Conservation (phyloP, 2,113 vertebrate species). For the Dunckerocampus dactyliophorus region DNA sequence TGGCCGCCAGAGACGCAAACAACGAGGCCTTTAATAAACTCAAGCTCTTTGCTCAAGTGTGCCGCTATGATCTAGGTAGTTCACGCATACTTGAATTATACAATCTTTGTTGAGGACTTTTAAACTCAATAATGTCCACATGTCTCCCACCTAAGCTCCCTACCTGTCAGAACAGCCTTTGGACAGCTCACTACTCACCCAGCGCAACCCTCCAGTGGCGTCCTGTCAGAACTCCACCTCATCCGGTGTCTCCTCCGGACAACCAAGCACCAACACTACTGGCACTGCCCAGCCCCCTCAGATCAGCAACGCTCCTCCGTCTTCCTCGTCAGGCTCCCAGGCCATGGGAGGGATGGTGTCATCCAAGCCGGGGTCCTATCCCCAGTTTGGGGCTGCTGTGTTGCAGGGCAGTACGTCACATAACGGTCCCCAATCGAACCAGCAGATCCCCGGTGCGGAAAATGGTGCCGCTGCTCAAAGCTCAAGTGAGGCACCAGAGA, state of each 20-base stretch:
- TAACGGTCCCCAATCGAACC: slow-evolving; percentile 65
- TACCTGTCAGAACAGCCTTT: slow-evolving; percentile 90
- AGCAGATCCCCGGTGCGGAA: slow-evolving; percentile 72
- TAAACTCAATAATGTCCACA: background rate
- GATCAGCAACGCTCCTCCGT: slow-evolving; percentile 77
- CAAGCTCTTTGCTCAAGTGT: slow-evolving; percentile 94
- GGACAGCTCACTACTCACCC: slow-evolving; percentile 88
- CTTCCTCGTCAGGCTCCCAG: slow-evolving; percentile 78
- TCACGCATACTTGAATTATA: background rate
- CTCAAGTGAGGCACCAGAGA: slow-evolving; percentile 84
- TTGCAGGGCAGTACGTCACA: slow-evolving; percentile 72
- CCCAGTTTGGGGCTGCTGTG: slow-evolving; percentile 78
- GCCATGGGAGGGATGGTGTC: slow-evolving; percentile 69
- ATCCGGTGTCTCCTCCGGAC: slow-evolving; percentile 73
- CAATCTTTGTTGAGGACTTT: background rate
- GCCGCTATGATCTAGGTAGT: slow-evolving; percentile 90
- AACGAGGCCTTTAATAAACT: slow-evolving; percentile 90
- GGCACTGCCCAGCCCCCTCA: slow-evolving; percentile 71
- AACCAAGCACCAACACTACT: slow-evolving; percentile 76
- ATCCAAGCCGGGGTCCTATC: slow-evolving; percentile 82
- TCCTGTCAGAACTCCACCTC: slow-evolving; percentile 67
- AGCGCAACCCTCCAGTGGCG: slow-evolving; percentile 79
- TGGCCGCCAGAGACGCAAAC: slow-evolving; percentile 78
- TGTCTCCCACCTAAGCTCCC: slow-evolving; percentile 74
- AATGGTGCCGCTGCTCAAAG: slow-evolving; percentile 66